Evolutionary conservation across 92 coral and sea anemone species (phyloP), one percentile per base, ranked within the genome.

Genomic region (Meandrina meandrites): DNA sequence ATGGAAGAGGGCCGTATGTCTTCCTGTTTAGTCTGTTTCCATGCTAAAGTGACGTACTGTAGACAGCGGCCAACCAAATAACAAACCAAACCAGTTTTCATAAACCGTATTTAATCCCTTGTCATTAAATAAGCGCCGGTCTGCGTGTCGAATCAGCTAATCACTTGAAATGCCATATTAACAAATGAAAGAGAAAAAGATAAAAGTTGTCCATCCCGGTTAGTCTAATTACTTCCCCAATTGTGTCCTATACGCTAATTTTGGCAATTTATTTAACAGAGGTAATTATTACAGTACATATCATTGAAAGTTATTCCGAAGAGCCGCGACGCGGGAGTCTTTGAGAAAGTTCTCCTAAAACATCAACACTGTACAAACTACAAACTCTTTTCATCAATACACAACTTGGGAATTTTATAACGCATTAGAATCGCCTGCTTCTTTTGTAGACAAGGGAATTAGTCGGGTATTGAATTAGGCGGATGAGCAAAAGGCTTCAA

Each of bases 91-190:
- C 71, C 27, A 17, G 68, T 0, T 14, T n/a, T 84, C n/a, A 10
- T 72, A 84, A 73, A 67, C 87, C 77, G 45, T n/a, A 53, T 58
- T 51, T 84, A 84, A 84, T 84, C 73, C 80, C 21, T 21, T 9
- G 16, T 28, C 66, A 68, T 81, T 81, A 13, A 45, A 32, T 11
- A 36, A 45, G 48, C 14, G 12, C 77, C 50, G 42, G 22, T 17
- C 17, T 53, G 64, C 77, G 30, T 81, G 77, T 31, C 45, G 37
- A 42, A 31, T 69, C 66, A 31, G 35, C 42, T 45, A 30, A 30
- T 47, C 28, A 32, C 19, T 18, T 7, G 28, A 40, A 72, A 37
- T 34, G 14, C 53, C 53, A 48, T 4, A 48, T 4, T 19, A 16
- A 36, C 77, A 72, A 37, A 17, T 27, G 4, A 36, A 36, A 40